Percentiles rank a stretch among this genome's conserved stretches.
Conservation (phyloP, 1,140 invertebrate species). For the Zaprionus kolodkinae region DNA sequence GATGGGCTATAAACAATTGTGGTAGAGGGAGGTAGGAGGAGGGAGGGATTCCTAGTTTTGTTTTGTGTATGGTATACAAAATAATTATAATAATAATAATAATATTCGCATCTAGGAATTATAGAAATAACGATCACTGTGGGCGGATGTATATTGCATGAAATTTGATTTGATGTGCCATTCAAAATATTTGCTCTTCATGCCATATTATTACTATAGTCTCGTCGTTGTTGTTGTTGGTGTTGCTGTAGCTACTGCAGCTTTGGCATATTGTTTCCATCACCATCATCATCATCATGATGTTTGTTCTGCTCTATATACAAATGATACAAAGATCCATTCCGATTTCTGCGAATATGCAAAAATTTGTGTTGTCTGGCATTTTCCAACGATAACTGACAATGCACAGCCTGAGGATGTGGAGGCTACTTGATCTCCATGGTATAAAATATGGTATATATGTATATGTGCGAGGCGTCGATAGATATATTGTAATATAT, state of each 20-base stretch:
- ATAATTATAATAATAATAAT: slow-evolving; percentile 24
- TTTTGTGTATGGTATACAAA: background rate
- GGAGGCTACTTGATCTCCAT: slow-evolving; percentile 6
- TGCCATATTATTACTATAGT: slow-evolving; percentile 26
- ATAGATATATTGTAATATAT: background rate
- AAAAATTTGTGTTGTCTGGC: slow-evolving; percentile 38
- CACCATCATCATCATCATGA: slow-evolving; percentile 47
- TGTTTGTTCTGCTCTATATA: slow-evolving; percentile 42
- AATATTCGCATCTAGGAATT: slow-evolving; percentile 28
- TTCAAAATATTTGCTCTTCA: slow-evolving; percentile 43
- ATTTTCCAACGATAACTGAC: slow-evolving; percentile 29
- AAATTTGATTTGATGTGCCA: slow-evolving; percentile 54
- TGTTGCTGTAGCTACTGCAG: slow-evolving; percentile 33
- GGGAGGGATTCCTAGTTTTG: slow-evolving; percentile 5
- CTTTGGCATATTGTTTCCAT: slow-evolving; percentile 44
- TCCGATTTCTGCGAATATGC: slow-evolving; percentile 32
- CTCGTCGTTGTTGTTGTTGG: slow-evolving; percentile 8
- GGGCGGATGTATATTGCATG: slow-evolving; percentile 60
- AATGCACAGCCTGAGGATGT: slow-evolving; percentile 21
- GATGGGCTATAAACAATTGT: slow-evolving; percentile 57
- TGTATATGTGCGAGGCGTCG: background rate
- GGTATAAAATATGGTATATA: background rate
- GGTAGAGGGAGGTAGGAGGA: too few relatives aligned
- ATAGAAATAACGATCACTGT: slow-evolving; percentile 34
- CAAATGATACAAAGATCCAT: slow-evolving; percentile 27